Conservation (phyloP, 2,888 invertebrate species). For the Perizoma affinitatum region DNA sequence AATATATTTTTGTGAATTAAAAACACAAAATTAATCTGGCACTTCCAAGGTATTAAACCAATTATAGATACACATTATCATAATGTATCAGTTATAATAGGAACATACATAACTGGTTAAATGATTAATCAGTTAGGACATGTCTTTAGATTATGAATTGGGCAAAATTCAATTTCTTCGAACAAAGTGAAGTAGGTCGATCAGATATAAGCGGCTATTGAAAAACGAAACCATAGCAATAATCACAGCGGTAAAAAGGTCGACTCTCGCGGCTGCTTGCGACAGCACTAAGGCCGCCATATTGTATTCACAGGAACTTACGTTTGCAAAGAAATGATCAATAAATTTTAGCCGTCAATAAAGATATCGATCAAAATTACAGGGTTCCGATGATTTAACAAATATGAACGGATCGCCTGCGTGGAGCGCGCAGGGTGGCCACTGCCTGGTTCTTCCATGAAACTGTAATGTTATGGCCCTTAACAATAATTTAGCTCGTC, state of each 20-base stretch:
- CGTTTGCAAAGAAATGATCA: constrained; percentile 80
- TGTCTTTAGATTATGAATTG: constrained; percentile 50
- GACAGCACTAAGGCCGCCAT: constrained; percentile 67
- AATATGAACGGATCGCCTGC: constrained; percentile 75
- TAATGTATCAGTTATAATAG: constrained; percentile 11
- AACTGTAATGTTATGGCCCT: constrained; percentile 73
- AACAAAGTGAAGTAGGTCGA: constrained; percentile 74
- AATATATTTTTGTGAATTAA: no score
- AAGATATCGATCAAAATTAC: constrained; percentile 85
- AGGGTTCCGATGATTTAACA: constrained; percentile 83
- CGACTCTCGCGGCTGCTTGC: constrained; percentile 65
- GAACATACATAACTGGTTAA: constrained; percentile 10
- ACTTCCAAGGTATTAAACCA: neutral
- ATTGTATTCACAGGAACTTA: constrained; percentile 73
- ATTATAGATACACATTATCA: neutral
- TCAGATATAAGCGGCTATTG: constrained; percentile 79
- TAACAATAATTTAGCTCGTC: constrained; percentile 72
- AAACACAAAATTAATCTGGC: no score
- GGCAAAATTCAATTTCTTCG: constrained; percentile 73
- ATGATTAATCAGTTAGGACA: constrained; percentile 42
- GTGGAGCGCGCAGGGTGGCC: constrained; percentile 73
- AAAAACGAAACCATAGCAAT: constrained; percentile 80
- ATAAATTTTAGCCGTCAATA: constrained; percentile 81
- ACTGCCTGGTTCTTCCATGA: constrained; percentile 70
- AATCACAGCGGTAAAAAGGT: constrained; percentile 70